Percentiles rank a stretch among this genome's conserved stretches.
These are phyloP conservation scores for Drosophila hamatofila DNA, from an alignment of 2,888 invertebrate genomes.

Conservation along the genomic window DNA sequence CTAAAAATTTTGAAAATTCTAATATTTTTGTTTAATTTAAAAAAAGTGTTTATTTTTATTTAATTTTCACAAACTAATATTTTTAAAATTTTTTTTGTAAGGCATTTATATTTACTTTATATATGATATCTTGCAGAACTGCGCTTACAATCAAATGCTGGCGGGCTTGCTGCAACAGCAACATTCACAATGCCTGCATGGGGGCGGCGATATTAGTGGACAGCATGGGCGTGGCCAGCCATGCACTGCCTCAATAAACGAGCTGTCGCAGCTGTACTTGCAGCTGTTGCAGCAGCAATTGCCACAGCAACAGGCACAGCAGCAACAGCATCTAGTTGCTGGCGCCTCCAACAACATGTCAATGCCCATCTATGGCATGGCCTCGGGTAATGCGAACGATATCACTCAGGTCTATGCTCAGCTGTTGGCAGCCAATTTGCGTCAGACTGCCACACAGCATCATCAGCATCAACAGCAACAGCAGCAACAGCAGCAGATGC, in stretches of 20 bases:
- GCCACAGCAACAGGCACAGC: constrained; percentile 37
- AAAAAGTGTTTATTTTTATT: too few relatives aligned
- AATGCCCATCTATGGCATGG: constrained; percentile 23
- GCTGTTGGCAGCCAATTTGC: constrained; percentile 35
- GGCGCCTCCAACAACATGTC: constrained; percentile 27
- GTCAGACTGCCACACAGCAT: constrained; percentile 20
- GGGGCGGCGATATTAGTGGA: constrained; percentile 3
- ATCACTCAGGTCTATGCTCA: constrained; percentile 36
- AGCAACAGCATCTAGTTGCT: constrained; percentile 29
- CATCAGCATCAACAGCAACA: constrained; percentile 22
- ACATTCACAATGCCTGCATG: neutral
- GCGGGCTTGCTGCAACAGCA: neutral
- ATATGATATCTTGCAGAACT: constrained; percentile 1
- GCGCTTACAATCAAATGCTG: neutral
- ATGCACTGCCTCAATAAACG: neutral
- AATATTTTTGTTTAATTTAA: too few relatives aligned
- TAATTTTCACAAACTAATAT: too few relatives aligned
- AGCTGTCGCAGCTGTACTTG: constrained; percentile 29
- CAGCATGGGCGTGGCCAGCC: neutral
- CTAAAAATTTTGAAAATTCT: too few relatives aligned
- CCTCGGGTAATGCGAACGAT: constrained; percentile 10
- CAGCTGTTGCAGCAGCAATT: constrained; percentile 28
- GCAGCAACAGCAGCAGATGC: constrained; percentile 14
- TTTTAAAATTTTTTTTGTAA: too few relatives aligned
- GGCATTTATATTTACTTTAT: too few relatives aligned